A percentile compares a stretch with the other conserved stretches of the same genome.
These are phyloP conservation scores for Cerceris ruficornis DNA, from an alignment of 2,888 invertebrate species.

Conservation along the genomic window DNA sequence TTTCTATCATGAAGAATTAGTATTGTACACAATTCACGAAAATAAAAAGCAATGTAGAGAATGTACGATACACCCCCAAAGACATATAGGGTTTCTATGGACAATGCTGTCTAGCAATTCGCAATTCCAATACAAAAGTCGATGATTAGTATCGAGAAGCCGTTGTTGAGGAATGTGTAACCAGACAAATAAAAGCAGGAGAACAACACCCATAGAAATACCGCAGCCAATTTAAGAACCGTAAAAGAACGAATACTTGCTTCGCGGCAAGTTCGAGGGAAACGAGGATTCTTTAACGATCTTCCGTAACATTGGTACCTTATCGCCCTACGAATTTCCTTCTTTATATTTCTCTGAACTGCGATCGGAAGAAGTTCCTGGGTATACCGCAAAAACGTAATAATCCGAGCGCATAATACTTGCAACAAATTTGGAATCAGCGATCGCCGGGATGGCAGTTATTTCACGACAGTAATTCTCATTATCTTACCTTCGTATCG, in stretches of 20 bases:
- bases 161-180: slow-evolving; percentile 62
- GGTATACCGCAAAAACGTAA: not conserved
- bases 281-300: slow-evolving; percentile 47
- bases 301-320: slow-evolving; percentile 19
- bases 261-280: slow-evolving; percentile 47
- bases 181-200: slow-evolving; percentile 67
- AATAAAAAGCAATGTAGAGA: too few species aligned
- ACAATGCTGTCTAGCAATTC: slow-evolving; percentile 15
- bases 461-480: too few species aligned
- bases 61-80: too few species aligned
- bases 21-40: too few species aligned
- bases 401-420: not conserved
- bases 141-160: slow-evolving; percentile 52
- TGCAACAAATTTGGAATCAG: not conserved
- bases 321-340: slow-evolving; percentile 50
- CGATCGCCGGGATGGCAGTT: not conserved
- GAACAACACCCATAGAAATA: slow-evolving; percentile 63
- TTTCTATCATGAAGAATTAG: too few species aligned
- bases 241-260: slow-evolving; percentile 63
- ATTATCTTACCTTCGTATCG: too few species aligned
- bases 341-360: slow-evolving; percentile 8
- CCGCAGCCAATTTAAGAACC: slow-evolving; percentile 70
- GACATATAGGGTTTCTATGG: slow-evolving; percentile 1
- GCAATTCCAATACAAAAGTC: slow-evolving; percentile 9
- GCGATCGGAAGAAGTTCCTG: slow-evolving; percentile 9